Percentiles rank a stretch among this genome's conserved stretches.
These are phyloP conservation scores for Porites divaricata DNA, from an alignment of 92 coral and sea anemone genomes.

Conservation along the genomic window DNA sequence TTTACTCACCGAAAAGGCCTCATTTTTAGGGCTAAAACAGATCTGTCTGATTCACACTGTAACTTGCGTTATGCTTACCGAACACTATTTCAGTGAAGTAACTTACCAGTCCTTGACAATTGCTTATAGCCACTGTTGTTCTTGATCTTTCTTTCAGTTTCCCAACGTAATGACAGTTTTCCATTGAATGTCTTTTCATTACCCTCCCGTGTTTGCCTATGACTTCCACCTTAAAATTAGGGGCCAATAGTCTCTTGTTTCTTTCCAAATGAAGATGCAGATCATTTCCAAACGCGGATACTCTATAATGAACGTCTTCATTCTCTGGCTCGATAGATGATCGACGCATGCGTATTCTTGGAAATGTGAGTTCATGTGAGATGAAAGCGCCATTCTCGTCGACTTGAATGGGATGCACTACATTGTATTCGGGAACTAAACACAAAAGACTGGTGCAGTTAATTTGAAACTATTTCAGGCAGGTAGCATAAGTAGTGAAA, in stretches of 20 bases:
- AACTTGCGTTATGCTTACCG: no score
- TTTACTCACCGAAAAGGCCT: no score
- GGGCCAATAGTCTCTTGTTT: slow-evolving; percentile 84
- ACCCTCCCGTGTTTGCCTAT: slow-evolving; percentile 83
- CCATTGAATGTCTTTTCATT: slow-evolving; percentile 83
- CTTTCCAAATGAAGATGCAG: slow-evolving; percentile 83
- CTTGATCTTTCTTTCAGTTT: slow-evolving; percentile 67
- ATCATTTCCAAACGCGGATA: slow-evolving; percentile 86
- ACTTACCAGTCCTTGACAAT: slow-evolving; percentile 93
- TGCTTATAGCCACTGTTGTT: slow-evolving; percentile 89
- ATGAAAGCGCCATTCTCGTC: slow-evolving; percentile 79
- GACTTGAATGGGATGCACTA: slow-evolving; percentile 84
- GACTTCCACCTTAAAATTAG: slow-evolving; percentile 86
- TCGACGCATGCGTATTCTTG: slow-evolving; percentile 85
- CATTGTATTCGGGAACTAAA: slow-evolving; percentile 92
- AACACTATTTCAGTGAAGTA: no score
- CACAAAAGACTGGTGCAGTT: background rate
- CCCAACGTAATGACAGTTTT: slow-evolving; percentile 93
- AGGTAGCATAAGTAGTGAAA: no score
- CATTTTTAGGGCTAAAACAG: no score
- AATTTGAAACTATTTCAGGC: no score
- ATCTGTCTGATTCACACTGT: no score
- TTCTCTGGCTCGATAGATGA: slow-evolving; percentile 33
- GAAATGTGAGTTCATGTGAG: slow-evolving; percentile 83
- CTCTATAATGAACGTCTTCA: slow-evolving; percentile 83